Percentiles rank a stretch among this genome's conserved stretches.
phyloP scores from a whole-genome alignment of 2,888 invertebrate genomes.

The Myathropa florea region DNA sequence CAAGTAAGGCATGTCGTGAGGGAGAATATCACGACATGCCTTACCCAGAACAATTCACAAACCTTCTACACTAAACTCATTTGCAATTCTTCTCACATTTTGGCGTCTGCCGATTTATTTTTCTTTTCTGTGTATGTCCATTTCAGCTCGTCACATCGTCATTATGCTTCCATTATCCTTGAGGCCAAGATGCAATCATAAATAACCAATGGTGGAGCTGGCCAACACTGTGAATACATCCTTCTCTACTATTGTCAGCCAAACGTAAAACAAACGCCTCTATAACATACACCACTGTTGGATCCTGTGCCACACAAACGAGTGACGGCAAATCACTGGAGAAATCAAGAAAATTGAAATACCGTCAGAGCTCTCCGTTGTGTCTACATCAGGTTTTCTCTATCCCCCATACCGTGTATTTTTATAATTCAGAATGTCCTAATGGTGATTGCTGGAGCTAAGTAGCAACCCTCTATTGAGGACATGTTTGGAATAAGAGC shows the following conservation, averaged over 20 bases:
- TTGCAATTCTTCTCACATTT: slow-evolving; percentile 44
- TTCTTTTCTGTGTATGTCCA: slow-evolving; percentile 41
- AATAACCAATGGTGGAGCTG: slow-evolving; percentile 37
- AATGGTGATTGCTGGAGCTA: slow-evolving; percentile 35
- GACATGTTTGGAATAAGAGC: slow-evolving; percentile 49
- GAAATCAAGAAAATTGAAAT: slow-evolving; percentile 63
- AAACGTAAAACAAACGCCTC: slow-evolving; percentile 31
- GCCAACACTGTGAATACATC: background rate
- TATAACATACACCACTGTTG: slow-evolving; percentile 28
- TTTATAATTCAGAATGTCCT: slow-evolving; percentile 49
- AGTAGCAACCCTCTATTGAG: slow-evolving; percentile 33
- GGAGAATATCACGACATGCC: background rate
- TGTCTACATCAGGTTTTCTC: slow-evolving; percentile 12
- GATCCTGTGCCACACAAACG: slow-evolving; percentile 22
- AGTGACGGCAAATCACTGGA: slow-evolving; percentile 59
- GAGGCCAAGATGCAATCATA: slow-evolving; percentile 56
- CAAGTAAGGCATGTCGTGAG: too few relatives aligned
- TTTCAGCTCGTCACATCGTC: slow-evolving; percentile 51
- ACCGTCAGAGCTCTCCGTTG: slow-evolving; percentile 46
- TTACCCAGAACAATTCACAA: slow-evolving; percentile 14
- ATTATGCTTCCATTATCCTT: slow-evolving; percentile 59
- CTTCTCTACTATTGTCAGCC: background rate
- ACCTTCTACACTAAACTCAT: background rate
- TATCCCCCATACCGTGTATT: background rate
- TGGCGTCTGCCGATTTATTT: slow-evolving; percentile 40